Evolutionary conservation across 64 coral and sea anemone genomes (phyloP).

Genomic region (Montipora sp.): DNA sequence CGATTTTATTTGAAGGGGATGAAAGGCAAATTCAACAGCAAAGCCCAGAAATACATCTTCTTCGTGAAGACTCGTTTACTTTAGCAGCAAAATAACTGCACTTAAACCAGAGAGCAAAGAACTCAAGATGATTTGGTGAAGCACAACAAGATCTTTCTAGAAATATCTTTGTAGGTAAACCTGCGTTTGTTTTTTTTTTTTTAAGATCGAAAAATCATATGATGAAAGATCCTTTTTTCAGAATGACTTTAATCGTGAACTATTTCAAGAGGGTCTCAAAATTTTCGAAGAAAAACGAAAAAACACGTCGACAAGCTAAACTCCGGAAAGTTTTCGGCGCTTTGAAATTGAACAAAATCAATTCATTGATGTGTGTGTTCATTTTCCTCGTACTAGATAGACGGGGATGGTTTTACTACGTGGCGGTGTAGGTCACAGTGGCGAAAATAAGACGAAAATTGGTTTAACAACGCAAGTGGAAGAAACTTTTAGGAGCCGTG

Average conservation of each 20-base stretch:
- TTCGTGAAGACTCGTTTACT: not conserved
- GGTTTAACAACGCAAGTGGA: too few species aligned
- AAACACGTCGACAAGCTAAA: too few species aligned
- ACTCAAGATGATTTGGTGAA: not conserved
- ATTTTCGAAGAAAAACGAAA: too few species aligned
- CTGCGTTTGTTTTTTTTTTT: too few species aligned
- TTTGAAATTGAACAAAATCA: not conserved
- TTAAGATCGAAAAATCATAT: too few species aligned
- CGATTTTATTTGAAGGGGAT: not conserved
- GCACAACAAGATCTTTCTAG: not conserved
- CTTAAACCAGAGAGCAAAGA: not conserved
- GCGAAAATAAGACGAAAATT: too few species aligned
- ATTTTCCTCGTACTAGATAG: not conserved
- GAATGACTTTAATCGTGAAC: too few species aligned
- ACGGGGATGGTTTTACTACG: not conserved
- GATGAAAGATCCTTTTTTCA: too few species aligned
- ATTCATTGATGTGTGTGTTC: not conserved
- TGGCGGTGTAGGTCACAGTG: too few species aligned
- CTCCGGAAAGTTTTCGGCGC: too few species aligned
- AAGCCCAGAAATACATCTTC: not conserved
- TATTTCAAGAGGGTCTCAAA: too few species aligned
- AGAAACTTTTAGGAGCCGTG: too few species aligned
- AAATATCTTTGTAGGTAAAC: not conserved
- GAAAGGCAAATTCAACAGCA: not conserved
- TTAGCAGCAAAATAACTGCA: not conserved